Evolutionary conservation across 2,797 vertebrate genomes (phyloP), one percentile per base, ranked within the genome.

Genomic region (Oceanodroma leucorhoa): DNA sequence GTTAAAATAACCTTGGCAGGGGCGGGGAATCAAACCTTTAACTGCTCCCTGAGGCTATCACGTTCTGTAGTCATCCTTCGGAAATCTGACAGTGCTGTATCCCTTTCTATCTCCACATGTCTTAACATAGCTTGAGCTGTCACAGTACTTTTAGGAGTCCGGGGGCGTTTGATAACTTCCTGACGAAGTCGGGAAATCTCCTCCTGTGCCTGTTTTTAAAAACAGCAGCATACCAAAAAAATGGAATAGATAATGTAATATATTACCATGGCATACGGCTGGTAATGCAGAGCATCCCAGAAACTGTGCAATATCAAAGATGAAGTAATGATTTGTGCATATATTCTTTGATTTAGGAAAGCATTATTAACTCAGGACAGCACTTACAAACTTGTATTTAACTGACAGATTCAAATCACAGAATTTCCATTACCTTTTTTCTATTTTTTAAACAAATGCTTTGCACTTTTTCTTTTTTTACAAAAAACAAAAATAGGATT

Each of bases 41-140:
- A 96, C 92, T 98, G 98, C 91, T 98, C 98, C 91, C 97, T 97
- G 81, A 98, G 97, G 89, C 98, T 98, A 80, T 98, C 98, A 65
- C 90, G 82, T 94, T 98, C 98, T 32, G 97, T 98, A 87, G 97
- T 96, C 98, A 98, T 98, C 91, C 97, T 98, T 70, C 91, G 93
- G 73, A 98, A 97, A 85, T 98, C 97, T 32, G 97, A 96, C 71
- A 97, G 96, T 40, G 98, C 97, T 78, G 97, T 96, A 71, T 98
- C 98, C 79, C 98, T 97, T 95, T 99, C 98, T 9, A 84, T 92
- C 84, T 98, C 98, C 71, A 98, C 96, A 9, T 87, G 93, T 71
- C 97, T 98, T 57, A 98, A 96, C 55, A 98, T 94, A 65, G 97
- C 96, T 81, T 98, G 98, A 51, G 97, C 97, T 77, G 85, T 95